phyloP scores from a whole-genome alignment of 2,113 vertebrate genomes.

The Calidris pygmaea region DNA sequence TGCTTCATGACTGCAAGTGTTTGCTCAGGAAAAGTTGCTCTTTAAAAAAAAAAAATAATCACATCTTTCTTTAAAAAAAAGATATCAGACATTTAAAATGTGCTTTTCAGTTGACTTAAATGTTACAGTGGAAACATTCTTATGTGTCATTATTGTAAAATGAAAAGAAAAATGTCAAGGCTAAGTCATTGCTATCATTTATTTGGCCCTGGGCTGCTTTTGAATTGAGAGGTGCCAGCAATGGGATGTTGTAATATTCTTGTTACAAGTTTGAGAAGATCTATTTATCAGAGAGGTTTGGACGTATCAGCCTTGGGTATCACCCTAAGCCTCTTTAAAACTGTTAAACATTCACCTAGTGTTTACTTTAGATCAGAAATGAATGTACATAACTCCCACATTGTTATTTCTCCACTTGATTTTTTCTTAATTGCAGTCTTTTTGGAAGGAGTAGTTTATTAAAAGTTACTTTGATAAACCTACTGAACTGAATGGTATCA shows the following conservation, averaged over 20 bases:
- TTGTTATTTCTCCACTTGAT: background rate
- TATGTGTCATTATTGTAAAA: conserved; percentile 13
- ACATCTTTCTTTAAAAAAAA: background rate
- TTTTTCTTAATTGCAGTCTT: background rate
- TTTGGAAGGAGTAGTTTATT: background rate
- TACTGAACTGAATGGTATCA: background rate
- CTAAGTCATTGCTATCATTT: conserved; percentile 29
- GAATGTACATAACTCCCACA: background rate
- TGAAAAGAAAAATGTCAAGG: conserved; percentile 41
- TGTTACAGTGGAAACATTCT: conserved; percentile 17
- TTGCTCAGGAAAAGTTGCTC: background rate
- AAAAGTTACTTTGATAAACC: background rate
- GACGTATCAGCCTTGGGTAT: background rate
- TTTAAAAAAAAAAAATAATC: background rate
- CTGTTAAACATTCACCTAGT: background rate
- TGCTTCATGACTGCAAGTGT: background rate
- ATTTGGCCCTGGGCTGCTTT: background rate
- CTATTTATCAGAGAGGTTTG: background rate
- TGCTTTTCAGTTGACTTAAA: conserved; percentile 32
- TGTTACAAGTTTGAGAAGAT: background rate
- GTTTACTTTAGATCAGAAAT: background rate
- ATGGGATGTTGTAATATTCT: background rate
- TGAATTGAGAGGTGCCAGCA: background rate
- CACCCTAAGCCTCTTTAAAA: background rate
- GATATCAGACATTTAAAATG: background rate